Evolutionary conservation across 2,797 vertebrate genomes (phyloP).

Genomic region (Morus bassanus): DNA sequence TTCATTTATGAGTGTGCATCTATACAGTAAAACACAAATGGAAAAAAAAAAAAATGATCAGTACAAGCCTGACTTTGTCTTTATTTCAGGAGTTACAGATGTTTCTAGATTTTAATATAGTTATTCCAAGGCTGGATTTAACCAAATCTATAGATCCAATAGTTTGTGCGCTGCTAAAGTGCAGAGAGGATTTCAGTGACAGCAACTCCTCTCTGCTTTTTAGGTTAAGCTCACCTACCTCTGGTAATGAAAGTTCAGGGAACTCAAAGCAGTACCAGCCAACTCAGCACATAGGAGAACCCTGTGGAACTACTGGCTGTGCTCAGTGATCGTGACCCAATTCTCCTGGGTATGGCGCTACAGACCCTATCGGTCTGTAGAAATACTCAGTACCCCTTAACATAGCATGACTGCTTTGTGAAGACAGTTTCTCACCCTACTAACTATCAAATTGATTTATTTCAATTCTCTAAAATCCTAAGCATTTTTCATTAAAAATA

Average conservation of each 20-base stretch:
- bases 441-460: background rate
- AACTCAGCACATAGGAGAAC: accelerated
- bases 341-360: background rate
- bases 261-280: background rate
- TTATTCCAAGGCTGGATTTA: background rate
- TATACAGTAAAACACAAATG: background rate
- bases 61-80: background rate
- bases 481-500: conserved; percentile 16
- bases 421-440: background rate
- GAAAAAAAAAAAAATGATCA: background rate
- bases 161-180: background rate
- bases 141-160: background rate
- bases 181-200: background rate
- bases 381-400: background rate
- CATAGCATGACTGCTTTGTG: background rate
- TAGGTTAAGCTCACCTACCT: background rate
- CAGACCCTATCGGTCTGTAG: background rate
- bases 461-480: conserved; percentile 21
- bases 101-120: background rate
- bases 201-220: background rate
- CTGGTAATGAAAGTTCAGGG: background rate
- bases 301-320: background rate
- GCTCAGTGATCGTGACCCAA: accelerated
- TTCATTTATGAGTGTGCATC: background rate
- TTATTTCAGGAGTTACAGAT: background rate